Percentiles rank a stretch among this genome's conserved stretches.
phyloP scores from a whole-genome alignment of 2,888 invertebrate species.

The Phrixothrix hirtus region DNA sequence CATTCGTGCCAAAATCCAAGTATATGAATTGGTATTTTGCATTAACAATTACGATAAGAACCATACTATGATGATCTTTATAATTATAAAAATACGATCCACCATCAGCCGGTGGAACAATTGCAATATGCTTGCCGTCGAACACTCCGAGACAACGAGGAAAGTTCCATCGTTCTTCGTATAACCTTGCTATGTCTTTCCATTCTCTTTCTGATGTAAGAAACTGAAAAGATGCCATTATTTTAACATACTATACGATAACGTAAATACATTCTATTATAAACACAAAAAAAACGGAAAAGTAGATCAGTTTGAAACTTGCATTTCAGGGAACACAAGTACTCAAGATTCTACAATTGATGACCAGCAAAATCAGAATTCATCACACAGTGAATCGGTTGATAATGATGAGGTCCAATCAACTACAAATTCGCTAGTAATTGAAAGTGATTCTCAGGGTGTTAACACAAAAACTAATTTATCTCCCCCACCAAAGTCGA shows the following conservation, averaged over 20 bases:
- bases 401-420: too few species aligned
- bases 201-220: constrained; percentile 20
- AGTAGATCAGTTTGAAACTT: not conserved
- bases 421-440: too few species aligned
- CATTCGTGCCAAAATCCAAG: too few species aligned
- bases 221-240: too few species aligned
- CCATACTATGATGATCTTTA: constrained; percentile 27
- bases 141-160: constrained; percentile 29
- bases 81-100: too few species aligned
- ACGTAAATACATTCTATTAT: too few species aligned
- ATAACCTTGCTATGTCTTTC: constrained; percentile 26
- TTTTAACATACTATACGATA: too few species aligned
- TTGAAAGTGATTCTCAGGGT: constrained; percentile 2
- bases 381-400: too few species aligned
- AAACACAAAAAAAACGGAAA: not conserved
- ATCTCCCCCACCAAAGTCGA: constrained; percentile 21
- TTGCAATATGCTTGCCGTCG: constrained; percentile 30
- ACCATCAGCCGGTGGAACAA: constrained; percentile 19
- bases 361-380: too few species aligned
- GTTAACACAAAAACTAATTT: too few species aligned
- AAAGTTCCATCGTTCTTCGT: constrained; percentile 30
- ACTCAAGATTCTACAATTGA: constrained; percentile 4
- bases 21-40: constrained; percentile 32
- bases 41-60: constrained; percentile 32
- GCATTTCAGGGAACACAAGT: not conserved